Base-by-base conservation (phyloP, 2,888 invertebrate species). In the Esperia sulphurella region DNA sequence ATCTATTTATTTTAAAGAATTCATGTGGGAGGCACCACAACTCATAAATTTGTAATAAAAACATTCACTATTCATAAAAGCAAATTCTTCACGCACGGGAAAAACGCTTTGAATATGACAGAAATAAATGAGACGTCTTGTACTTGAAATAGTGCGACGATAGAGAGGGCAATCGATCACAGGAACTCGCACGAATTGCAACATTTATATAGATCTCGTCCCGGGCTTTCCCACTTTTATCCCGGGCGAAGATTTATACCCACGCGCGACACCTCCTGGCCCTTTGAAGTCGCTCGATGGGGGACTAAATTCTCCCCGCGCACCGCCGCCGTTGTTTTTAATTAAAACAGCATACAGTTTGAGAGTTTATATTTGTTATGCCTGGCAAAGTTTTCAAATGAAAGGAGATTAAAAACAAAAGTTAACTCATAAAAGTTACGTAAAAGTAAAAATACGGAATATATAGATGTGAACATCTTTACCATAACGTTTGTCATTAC, bases 261-360 rank as follows among this genome's bases (percentile, higher is more conserved):
- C 75, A 71, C 69, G 68, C 74, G 77, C 77, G 83, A 81, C 83
- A 83, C 78, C 79, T 79, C 73, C 65, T 63, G 76, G 79, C 80
- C 84, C 86, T 86, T 87, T 87, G 86, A 86, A 86, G 84, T 83
- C 71, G 71, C 68, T 68, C 63, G 75, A 77, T 77, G 64, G 75
- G 76, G 74, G 75, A 77, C 80, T 83, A 83, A 83, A 82, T 83
- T 82, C 75, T 70, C 71, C 65, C 67, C 68, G 68, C 63, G 69
- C 69, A 63, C 21, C 69, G 64, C 65, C 66, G 64, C 59, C 72
- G 65, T 75, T 81, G 81, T 79, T 83, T 85, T 86, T 83, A 87
- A 87, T 86, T 84, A 85, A 84, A 85, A 75, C 71, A 63, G 71
- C 71, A 76, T 80, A 74, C 77, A 78, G 69, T 78, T 72, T 64